Conservation (phyloP, 2,888 invertebrate genomes). For the Branchipolynoe longqiensis region DNA sequence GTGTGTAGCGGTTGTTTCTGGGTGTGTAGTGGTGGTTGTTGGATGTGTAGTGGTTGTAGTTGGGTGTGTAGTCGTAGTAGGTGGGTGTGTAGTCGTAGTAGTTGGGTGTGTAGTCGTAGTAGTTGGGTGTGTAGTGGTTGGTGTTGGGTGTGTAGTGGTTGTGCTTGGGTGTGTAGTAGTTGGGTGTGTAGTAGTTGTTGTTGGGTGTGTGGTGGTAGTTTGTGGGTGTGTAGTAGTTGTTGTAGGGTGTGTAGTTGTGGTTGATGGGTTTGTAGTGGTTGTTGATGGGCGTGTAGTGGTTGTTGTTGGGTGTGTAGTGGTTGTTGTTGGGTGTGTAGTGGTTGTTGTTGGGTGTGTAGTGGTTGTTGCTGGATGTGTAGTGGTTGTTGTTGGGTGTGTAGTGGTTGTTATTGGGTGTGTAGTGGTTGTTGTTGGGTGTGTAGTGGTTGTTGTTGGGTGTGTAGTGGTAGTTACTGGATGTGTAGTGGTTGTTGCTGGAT, state of each 20-base stretch:
- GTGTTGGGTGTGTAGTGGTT: background rate
- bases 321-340: background rate
- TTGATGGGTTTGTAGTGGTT: background rate
- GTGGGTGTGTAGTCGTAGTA: background rate
- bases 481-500: background rate
- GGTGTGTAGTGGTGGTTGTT: background rate
- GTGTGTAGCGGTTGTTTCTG: background rate
- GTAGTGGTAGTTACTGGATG: background rate
- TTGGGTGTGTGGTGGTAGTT: background rate
- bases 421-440: background rate
- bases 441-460: background rate
- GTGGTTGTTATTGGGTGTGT: background rate
- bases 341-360: background rate
- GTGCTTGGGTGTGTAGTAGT: background rate
- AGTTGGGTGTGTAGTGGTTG: background rate
- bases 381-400: background rate
- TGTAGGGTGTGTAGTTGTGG: background rate
- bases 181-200: background rate
- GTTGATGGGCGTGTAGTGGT: background rate
- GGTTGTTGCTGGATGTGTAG: background rate
- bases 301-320: background rate
- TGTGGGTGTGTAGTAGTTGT: background rate
- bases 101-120: background rate
- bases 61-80: background rate
- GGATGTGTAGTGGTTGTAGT: background rate